Evolutionary conservation across 2,888 invertebrate genomes (phyloP), one percentile per base, ranked within the genome.

Genomic region (Mellilla xanthometata): DNA sequence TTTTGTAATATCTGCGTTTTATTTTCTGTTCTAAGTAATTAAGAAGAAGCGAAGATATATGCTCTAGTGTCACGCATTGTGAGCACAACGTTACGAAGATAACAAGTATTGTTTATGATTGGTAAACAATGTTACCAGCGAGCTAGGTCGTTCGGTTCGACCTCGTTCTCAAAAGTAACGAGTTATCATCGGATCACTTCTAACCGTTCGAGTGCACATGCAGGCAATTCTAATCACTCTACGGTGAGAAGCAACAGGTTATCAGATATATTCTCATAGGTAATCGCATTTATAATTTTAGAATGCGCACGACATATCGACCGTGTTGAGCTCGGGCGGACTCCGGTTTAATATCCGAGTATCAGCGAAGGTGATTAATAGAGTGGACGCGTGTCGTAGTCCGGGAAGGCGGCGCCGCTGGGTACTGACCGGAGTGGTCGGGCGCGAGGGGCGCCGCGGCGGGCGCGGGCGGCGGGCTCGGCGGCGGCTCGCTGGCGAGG

Each of bases 381-480:
- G n/a, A n/a, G n/a, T n/a, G 32, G 36, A 39, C 22, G 13, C 39
- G 15, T n/a, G 39, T 3, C 43, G 27, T 31, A 30, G 46, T 44
- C 39, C 33, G 15, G 39, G 34, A 48, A 1, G 34, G 13, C 35
- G 38, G 26, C 28, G 43, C 19, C 23, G 24, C 32, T 44, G 49
- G 35, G 45, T 76, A 85, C 85, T 84, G 78, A 84, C 84, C 84
- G 75, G 76, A 59, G 78, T 72, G 77, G 54, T 75, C 69, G 68
- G 79, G 73, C 62, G 75, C 64, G 51, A 70, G 66, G 64, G 73
- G 68, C 63, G 78, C 64, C 64, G 72, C 64, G 56, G 67, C 60
- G 61, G 67, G 58, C 54, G 62, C 49, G 42, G 55, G 36, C 49
- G 57, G 49, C 50, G 52, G 62, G 59, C 56, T 62, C 53, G 58